Evolutionary conservation across 2,113 vertebrate species (phyloP).

Genomic region (Sylvicapra grimmia): DNA sequence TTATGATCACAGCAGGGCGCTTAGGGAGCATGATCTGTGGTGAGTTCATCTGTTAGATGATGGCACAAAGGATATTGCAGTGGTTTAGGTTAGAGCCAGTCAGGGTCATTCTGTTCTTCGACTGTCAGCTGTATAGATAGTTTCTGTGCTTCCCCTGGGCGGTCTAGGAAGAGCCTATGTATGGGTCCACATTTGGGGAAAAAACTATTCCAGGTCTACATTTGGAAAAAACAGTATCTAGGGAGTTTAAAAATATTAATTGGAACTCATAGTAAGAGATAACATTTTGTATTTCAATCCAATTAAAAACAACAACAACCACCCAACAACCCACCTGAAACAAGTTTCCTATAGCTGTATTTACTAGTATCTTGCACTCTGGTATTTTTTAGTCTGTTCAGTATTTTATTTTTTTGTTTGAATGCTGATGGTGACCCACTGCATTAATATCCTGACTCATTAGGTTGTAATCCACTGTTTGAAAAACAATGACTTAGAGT

Average conservation of each 20-base stretch:
- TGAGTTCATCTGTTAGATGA: background rate
- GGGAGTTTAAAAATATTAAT: background rate
- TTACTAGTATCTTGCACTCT: background rate
- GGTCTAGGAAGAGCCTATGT: background rate
- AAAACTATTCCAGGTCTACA: background rate
- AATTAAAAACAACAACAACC: background rate
- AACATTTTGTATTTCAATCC: background rate
- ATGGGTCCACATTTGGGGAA: background rate
- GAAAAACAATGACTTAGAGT: background rate
- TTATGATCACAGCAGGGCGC: background rate
- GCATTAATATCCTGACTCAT: background rate
- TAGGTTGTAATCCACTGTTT: background rate
- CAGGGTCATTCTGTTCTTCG: background rate
- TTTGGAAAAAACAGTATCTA: background rate
- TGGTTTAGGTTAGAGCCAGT: background rate
- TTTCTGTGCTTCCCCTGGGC: background rate
- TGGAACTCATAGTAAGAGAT: background rate
- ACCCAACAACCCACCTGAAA: background rate
- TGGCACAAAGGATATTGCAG: background rate
- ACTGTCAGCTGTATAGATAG: background rate
- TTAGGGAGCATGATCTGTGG: background rate
- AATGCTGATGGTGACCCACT: background rate
- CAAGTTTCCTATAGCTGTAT: background rate
- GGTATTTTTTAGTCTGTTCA: background rate
- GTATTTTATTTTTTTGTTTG: constrained; percentile 22